Percentiles rank a stretch among this genome's conserved stretches.
Evolutionary conservation across 1,140 invertebrate species (phyloP).

Genomic region (Drosophila varians): DNA sequence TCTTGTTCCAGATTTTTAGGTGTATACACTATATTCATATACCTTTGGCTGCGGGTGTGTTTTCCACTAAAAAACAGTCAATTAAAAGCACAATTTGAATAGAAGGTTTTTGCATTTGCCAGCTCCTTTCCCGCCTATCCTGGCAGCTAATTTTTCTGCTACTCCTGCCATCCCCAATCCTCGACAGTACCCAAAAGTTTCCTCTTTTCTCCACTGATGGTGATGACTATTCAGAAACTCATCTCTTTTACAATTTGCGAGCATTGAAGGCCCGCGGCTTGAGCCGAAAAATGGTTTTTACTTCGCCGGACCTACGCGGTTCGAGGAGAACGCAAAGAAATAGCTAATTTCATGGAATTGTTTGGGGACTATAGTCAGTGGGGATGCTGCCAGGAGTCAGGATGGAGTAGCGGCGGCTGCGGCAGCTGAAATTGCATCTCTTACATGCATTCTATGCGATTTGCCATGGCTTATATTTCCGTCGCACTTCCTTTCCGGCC

Average conservation of each 20-base stretch:
- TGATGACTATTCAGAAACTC: conserved; percentile 54
- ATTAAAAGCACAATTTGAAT: conserved; percentile 66
- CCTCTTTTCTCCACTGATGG: conserved; percentile 17
- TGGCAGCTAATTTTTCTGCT: conserved; percentile 9
- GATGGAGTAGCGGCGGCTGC: conserved; percentile 14
- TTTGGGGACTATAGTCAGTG: conserved; percentile 41
- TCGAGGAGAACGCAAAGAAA: conserved; percentile 48
- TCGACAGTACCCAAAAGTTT: conserved; percentile 11
- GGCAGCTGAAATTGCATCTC: conserved; percentile 75
- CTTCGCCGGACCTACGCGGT: conserved; percentile 3
- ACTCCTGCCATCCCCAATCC: not conserved
- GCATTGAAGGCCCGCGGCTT: conserved; percentile 73
- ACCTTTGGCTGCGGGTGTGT: conserved; percentile 7
- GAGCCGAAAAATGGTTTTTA: conserved; percentile 69
- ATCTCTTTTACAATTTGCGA: conserved; percentile 71
- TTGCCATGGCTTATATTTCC: conserved; percentile 63
- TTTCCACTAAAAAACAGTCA: conserved; percentile 52
- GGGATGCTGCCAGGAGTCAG: not conserved
- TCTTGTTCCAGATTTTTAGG: conserved; percentile 55
- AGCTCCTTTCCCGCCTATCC: conserved; percentile 30
- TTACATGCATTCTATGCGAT: conserved; percentile 77
- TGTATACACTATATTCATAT: conserved; percentile 32
- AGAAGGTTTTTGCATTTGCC: conserved; percentile 52
- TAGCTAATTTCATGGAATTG: conserved; percentile 77
- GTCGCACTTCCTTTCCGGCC: not conserved